Evolutionary conservation across 2,113 vertebrate genomes (phyloP).

Genomic region (Potamarius usumacintae): DNA sequence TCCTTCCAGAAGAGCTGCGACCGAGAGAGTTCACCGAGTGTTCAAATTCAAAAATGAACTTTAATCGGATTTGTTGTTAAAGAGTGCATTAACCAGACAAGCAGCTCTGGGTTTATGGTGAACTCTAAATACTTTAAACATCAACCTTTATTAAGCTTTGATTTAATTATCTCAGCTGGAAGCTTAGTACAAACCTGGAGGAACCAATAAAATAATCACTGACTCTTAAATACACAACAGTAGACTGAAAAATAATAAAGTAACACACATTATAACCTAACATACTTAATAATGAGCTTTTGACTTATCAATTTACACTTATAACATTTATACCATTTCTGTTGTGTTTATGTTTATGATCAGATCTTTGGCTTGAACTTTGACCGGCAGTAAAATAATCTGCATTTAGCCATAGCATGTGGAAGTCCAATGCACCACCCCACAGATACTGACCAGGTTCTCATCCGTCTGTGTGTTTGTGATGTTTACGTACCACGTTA

Average conservation of each 20-base stretch:
- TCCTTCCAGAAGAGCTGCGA: neutral
- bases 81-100: neutral
- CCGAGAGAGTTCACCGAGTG: neutral
- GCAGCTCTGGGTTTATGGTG: neutral
- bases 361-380: neutral
- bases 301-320: neutral
- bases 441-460: neutral
- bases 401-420: neutral
- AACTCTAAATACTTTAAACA: neutral
- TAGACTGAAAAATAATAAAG: neutral
- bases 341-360: neutral
- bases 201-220: neutral
- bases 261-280: neutral
- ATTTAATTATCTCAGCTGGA: neutral
- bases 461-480: neutral
- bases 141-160: neutral
- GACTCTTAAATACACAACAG: neutral
- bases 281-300: neutral
- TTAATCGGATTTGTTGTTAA: neutral
- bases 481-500: neutral
- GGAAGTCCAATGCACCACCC: neutral
- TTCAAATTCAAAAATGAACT: neutral
- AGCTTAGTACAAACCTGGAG: neutral
- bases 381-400: neutral
- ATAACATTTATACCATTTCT: neutral